Percentiles rank a stretch among this genome's conserved stretches.
Conservation (phyloP, 2,888 invertebrate species). For the Lasioglossum malachurum region DNA sequence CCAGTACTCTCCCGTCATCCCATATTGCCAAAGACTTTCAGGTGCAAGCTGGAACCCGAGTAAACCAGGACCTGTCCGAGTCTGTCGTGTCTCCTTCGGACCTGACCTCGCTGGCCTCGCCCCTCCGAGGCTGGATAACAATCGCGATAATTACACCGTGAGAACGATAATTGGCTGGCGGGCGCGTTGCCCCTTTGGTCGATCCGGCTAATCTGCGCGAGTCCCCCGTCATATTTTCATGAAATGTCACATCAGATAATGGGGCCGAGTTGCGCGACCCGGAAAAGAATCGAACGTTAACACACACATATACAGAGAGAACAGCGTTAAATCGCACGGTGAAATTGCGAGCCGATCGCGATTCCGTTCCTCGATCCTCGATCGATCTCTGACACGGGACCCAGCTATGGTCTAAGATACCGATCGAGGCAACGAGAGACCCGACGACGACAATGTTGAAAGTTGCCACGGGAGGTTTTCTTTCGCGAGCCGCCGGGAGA, state of each 20-base stretch:
- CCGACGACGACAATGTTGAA: slow-evolving; percentile 50
- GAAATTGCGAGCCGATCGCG: slow-evolving; percentile 50
- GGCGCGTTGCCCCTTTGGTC: slow-evolving; percentile 51
- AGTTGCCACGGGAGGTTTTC: slow-evolving; percentile 47
- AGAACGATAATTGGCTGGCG: slow-evolving; percentile 79
- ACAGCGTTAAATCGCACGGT: slow-evolving; percentile 12
- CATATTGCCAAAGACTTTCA: neutral
- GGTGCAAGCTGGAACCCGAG: neutral
- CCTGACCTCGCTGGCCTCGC: slow-evolving; percentile 66
- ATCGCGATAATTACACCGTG: slow-evolving; percentile 82
- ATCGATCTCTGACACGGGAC: slow-evolving; percentile 33
- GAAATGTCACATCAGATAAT: slow-evolving; percentile 81
- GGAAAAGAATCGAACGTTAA: slow-evolving; percentile 46
- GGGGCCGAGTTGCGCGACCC: slow-evolving; percentile 59
- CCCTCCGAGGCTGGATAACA: slow-evolving; percentile 74
- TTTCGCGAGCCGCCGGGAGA: slow-evolving; percentile 40
- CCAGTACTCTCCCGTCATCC: neutral
- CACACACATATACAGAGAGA: neutral
- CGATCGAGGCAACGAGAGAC: slow-evolving; percentile 20
- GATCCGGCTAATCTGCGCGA: slow-evolving; percentile 63
- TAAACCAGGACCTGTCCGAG: slow-evolving; percentile 11
- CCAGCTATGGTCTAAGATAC: slow-evolving; percentile 18
- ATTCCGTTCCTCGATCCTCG: slow-evolving; percentile 38
- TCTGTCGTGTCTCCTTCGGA: slow-evolving; percentile 16
- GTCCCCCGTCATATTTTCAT: slow-evolving; percentile 78